Conservation (phyloP, 2,888 invertebrate genomes). For the Tachina fera region DNA sequence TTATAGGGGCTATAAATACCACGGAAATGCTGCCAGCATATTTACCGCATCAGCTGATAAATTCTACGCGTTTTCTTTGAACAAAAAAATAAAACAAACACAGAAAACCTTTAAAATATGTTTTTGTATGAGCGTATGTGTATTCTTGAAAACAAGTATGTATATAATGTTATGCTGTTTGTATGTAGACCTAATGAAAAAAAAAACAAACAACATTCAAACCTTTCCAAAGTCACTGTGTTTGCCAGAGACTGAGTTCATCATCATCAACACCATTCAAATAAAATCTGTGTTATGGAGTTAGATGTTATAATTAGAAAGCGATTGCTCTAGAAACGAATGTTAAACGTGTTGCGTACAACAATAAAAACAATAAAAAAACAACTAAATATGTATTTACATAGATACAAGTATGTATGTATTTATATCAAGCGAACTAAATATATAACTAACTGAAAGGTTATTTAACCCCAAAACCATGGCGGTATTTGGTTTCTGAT, state of each 20-base stretch:
- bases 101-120: slow-evolving; percentile 45
- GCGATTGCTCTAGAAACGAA: slow-evolving; percentile 65
- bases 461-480: slow-evolving; percentile 4
- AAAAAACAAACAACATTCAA: neutral
- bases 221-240: slow-evolving; percentile 10
- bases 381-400: slow-evolving; percentile 1
- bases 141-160: slow-evolving; percentile 15
- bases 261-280: slow-evolving; percentile 27
- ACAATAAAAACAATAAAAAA: slow-evolving; percentile 11
- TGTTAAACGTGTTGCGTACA: slow-evolving; percentile 26
- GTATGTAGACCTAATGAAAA: slow-evolving; percentile 4
- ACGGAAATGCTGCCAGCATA: slow-evolving; percentile 71
- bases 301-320: slow-evolving; percentile 67
- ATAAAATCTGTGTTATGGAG: slow-evolving; percentile 15
- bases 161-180: neutral
- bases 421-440: neutral
- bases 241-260: slow-evolving; percentile 18
- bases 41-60: slow-evolving; percentile 69
- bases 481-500: too few relatives aligned
- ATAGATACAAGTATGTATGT: too few relatives aligned
- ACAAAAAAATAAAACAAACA: neutral
- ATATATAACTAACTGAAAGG: neutral
- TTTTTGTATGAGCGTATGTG: slow-evolving; percentile 4
- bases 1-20: slow-evolving; percentile 62
- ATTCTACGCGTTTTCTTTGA: slow-evolving; percentile 51